Evolutionary conservation across 2,797 vertebrate species (phyloP), one percentile per base, ranked within the genome.

Genomic region (Notolabrus celidotus): DNA sequence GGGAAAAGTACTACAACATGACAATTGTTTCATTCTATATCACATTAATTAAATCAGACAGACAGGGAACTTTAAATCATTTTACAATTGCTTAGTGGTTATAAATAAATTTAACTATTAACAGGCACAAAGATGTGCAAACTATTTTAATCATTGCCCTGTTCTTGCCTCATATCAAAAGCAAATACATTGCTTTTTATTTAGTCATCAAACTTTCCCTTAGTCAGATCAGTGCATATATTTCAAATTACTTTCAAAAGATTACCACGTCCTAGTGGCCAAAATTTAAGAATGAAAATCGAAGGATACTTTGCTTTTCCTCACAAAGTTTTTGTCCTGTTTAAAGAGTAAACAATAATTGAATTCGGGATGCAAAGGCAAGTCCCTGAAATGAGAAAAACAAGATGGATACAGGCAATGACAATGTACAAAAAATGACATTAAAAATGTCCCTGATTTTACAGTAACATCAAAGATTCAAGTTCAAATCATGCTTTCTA

Each of bases 391-490:
- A 94, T 77, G 85, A 92, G 71, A 88, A 83, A 79, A 84, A 92
- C 86, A 92, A 92, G 88, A 93, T 94, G 93, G 93, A 93, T 88
- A 94, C 93, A 93, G 92, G 90, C 86, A 86, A 88, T 83, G 66
- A 95, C 94, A 92, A 93, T 94, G 91, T 92, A 94, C 91, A 94
- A 90, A 94, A 85, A 92, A 93, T 47, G 61, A 72, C 61, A 93
- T 90, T 94, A 90, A 96, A n/a, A 96, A 96, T 95, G 96, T 99
- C 97, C 98, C 97, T 99, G 98, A 99, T 96, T 96, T 96, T 95
- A 87, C 94, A 89, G 83, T 89, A 95, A 93, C 94, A 95, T 92
- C 80, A 93, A 95, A 94, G 86, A 86, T 91, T 89, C 72, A 94
- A 95, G 92, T 96, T 97, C 95, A 96, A 96, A 92, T 96, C 94